Evolutionary conservation across 1,140 invertebrate genomes (phyloP).

Genomic region (Atta texana): DNA sequence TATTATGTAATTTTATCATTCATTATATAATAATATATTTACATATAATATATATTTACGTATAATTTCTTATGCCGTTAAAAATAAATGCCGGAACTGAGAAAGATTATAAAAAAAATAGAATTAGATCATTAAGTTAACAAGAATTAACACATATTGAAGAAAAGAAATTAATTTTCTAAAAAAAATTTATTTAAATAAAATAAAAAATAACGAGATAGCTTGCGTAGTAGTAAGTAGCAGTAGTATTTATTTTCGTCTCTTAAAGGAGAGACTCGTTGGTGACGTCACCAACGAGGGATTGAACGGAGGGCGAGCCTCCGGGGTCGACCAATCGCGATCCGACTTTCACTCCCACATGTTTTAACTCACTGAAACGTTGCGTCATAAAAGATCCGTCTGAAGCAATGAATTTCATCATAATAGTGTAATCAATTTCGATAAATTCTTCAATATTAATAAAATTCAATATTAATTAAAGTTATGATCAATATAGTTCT

Average conservation of each 20-base stretch:
- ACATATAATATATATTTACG: neutral
- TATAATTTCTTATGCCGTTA: neutral
- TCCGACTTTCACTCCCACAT: constrained; percentile 53
- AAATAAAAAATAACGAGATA: no score
- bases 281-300: constrained; percentile 71
- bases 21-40: neutral
- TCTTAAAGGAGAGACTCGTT: constrained; percentile 27
- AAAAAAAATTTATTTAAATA: neutral
- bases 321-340: constrained; percentile 68
- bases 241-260: neutral
- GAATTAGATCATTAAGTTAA: neutral
- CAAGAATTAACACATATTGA: neutral
- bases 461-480: neutral
- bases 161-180: neutral
- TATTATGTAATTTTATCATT: constrained; percentile 14
- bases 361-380: constrained; percentile 36
- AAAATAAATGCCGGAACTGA: neutral
- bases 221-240: neutral
- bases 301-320: constrained; percentile 78
- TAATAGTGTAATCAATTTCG: neutral
- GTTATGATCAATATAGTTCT: neutral
- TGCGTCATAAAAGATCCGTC: constrained; percentile 61
- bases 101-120: neutral
- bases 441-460: neutral
- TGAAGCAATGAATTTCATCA: constrained; percentile 38